phyloP scores from a whole-genome alignment of 1,140 invertebrate species.

The Artemia franciscana region DNA sequence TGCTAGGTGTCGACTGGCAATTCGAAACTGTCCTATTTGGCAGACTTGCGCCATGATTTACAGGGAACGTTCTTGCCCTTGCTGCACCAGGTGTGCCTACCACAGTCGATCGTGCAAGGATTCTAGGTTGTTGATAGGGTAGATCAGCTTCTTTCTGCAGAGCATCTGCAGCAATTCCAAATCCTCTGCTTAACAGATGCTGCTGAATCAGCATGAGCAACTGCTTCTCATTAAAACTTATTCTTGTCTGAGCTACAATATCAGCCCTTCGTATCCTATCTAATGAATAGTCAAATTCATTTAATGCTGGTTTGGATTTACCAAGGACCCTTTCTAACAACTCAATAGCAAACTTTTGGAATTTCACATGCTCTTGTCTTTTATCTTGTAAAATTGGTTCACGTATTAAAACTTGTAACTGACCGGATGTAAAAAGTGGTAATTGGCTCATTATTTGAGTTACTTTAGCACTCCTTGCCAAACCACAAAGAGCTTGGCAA shows the following conservation, averaged over 20 bases:
- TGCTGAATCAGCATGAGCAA: constrained; percentile 74
- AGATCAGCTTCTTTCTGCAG: constrained; percentile 53
- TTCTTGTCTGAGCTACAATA: constrained; percentile 81
- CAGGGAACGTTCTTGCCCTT: too few relatives aligned
- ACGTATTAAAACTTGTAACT: constrained; percentile 77
- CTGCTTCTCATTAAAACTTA: constrained; percentile 78
- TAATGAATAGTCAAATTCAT: constrained; percentile 48
- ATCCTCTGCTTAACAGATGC: constrained; percentile 54
- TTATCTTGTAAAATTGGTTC: constrained; percentile 86
- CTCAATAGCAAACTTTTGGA: constrained; percentile 82
- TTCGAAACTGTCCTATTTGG: too few relatives aligned
- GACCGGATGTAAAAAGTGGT: constrained; percentile 75
- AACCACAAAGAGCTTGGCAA: constrained; percentile 68
- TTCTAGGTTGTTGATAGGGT: constrained; percentile 14
- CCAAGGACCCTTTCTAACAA: constrained; percentile 75
- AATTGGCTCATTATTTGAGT: constrained; percentile 87
- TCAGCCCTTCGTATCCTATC: constrained; percentile 51
- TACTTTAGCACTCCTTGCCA: constrained; percentile 66
- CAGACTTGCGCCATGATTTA: too few relatives aligned
- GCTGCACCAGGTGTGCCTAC: too few relatives aligned
- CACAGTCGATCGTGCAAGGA: constrained; percentile 9
- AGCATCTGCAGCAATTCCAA: constrained; percentile 37
- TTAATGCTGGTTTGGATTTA: constrained; percentile 54
- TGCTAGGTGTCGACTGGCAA: too few relatives aligned
- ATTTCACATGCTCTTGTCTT: constrained; percentile 74